These are phyloP conservation scores for Polymixis lichenea DNA, from an alignment of 2,888 invertebrate genomes.

Conservation along the genomic window DNA sequence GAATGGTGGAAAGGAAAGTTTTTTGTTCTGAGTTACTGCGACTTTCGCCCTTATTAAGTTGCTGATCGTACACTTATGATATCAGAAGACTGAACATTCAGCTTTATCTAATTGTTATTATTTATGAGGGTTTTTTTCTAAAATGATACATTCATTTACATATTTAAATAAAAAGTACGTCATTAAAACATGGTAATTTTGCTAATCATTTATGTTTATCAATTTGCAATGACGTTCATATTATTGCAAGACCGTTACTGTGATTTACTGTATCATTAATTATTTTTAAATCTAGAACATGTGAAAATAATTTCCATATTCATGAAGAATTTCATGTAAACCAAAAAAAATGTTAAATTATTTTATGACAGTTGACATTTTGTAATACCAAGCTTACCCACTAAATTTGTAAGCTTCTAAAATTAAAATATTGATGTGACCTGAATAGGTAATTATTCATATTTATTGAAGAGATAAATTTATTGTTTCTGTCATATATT, in stretches of 20 bases:
- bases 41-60: background rate
- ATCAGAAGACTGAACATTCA: background rate
- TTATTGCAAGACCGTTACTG: slow-evolving; percentile 9
- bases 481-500: slow-evolving; percentile 51
- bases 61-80: background rate
- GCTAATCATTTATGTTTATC: background rate
- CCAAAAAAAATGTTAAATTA: slow-evolving; percentile 57
- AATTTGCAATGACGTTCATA: background rate
- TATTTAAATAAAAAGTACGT: background rate
- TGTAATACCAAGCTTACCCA: slow-evolving; percentile 36
- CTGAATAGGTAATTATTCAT: slow-evolving; percentile 47
- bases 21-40: background rate
- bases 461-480: slow-evolving; percentile 40
- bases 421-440: slow-evolving; percentile 48
- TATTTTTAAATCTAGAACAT: slow-evolving; percentile 22
- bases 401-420: slow-evolving; percentile 39
- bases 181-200: background rate
- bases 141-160: background rate
- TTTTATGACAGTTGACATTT: slow-evolving; percentile 62
- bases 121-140: background rate
- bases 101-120: background rate
- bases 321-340: slow-evolving; percentile 44
- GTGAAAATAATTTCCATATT: slow-evolving; percentile 48
- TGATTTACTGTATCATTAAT: slow-evolving; percentile 29
- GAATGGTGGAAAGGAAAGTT: slow-evolving; percentile 29